phyloP scores from a whole-genome alignment of 2,113 vertebrate genomes.

The Casuarius casuarius region DNA sequence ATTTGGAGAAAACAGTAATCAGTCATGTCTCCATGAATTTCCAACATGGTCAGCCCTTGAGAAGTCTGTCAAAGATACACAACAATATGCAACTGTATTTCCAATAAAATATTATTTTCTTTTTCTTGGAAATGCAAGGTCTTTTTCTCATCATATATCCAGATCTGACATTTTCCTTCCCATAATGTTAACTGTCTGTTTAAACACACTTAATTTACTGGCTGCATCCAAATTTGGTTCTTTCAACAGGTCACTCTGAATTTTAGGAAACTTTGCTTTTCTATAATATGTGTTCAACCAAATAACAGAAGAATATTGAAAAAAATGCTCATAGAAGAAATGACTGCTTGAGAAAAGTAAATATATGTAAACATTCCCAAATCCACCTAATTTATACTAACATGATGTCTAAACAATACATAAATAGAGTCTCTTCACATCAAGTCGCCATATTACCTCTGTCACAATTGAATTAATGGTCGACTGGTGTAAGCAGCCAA shows the following conservation, averaged over 20 bases:
- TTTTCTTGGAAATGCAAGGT: not conserved
- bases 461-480: slow-evolving; percentile 36
- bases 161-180: not conserved
- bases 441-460: not conserved
- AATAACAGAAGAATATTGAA: slow-evolving; percentile 7
- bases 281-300: not conserved
- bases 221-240: not conserved
- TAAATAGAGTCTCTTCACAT: slow-evolving; percentile 34
- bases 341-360: not conserved
- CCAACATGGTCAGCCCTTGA: not conserved
- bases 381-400: not conserved
- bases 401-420: not conserved
- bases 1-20: not conserved
- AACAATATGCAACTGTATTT: not conserved
- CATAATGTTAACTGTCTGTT: not conserved
- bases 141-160: not conserved
- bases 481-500: slow-evolving; percentile 23
- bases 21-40: not conserved
- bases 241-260: not conserved
- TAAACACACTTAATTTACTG: slow-evolving; percentile 1
- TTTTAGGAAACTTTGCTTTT: not conserved
- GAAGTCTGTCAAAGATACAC: not conserved
- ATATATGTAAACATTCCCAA: not conserved
- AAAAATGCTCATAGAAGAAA: not conserved
- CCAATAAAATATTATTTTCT: not conserved